These are phyloP conservation scores for Sinocyclocheilus anophthalmus DNA, from an alignment of 2,113 vertebrate species.

Conservation along the genomic window DNA sequence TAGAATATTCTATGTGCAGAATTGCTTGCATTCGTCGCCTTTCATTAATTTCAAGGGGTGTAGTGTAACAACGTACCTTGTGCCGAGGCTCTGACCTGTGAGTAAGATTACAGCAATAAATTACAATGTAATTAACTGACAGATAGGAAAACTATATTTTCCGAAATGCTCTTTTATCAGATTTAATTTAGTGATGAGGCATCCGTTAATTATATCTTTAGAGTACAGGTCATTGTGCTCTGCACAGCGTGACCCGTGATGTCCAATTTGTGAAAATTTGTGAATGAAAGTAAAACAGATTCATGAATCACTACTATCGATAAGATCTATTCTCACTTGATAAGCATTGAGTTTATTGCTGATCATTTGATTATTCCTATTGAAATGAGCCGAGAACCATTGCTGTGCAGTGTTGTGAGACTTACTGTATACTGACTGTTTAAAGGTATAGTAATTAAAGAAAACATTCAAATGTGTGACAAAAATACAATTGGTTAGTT, in stretches of 20 bases:
- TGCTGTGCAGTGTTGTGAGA: neutral
- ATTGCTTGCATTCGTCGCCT: neutral
- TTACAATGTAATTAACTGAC: neutral
- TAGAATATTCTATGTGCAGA: neutral
- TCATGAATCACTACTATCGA: conserved; percentile 6
- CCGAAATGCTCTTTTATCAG: neutral
- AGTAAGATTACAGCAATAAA: neutral
- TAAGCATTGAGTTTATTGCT: neutral
- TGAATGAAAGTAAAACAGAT: neutral
- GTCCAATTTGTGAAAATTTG: conserved; percentile 2
- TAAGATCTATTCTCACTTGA: neutral
- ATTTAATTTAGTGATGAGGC: conserved; percentile 6
- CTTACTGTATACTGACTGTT: neutral
- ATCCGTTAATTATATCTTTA: neutral
- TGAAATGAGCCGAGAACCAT: neutral
- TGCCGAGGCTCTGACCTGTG: neutral
- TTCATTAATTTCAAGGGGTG: conserved; percentile 3
- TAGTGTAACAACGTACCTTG: neutral
- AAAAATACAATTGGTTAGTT: neutral
- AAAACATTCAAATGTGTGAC: neutral
- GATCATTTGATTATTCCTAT: neutral
- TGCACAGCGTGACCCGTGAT: neutral
- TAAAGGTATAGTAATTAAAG: neutral
- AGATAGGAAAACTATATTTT: neutral
- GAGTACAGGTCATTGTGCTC: neutral